A percentile compares a stretch with the other conserved stretches of the same genome.
phyloP scores from a whole-genome alignment of 2,113 vertebrate genomes.

The Brienomyrus longianalis region DNA sequence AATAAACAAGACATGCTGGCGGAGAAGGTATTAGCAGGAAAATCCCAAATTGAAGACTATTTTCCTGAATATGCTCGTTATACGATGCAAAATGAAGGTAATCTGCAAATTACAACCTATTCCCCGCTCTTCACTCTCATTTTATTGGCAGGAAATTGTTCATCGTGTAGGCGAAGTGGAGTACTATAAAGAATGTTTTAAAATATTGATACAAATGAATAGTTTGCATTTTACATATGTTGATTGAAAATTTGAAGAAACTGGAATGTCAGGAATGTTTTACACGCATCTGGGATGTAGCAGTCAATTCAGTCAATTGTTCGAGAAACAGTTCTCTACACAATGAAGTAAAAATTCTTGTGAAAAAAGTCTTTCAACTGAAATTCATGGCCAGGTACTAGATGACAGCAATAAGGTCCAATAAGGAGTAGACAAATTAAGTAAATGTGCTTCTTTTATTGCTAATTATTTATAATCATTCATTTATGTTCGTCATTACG shows the following conservation, averaged over 20 bases:
- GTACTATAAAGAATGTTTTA: not conserved
- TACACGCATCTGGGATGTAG: not conserved
- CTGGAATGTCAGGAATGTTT: not conserved
- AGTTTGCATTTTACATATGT: not conserved
- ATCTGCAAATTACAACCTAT: not conserved
- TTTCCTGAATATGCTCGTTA: conserved; percentile 90
- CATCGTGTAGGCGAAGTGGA: no score
- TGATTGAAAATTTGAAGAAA: not conserved
- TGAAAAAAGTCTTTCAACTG: not conserved
- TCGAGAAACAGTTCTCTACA: not conserved
- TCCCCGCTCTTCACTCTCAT: not conserved
- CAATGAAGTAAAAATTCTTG: not conserved
- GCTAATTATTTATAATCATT: not conserved
- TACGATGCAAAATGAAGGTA: conserved; percentile 80
- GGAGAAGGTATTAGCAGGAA: conserved; percentile 94
- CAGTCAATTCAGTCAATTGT: not conserved
- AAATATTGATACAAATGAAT: not conserved
- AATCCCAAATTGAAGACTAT: conserved; percentile 98
- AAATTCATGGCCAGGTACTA: not conserved
- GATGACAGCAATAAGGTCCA: not conserved
- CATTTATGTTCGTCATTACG: conserved; percentile 18
- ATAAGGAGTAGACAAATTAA: not conserved
- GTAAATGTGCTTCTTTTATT: not conserved
- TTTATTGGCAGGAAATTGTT: not conserved
- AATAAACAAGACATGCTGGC: conserved; percentile 98